phyloP scores from a whole-genome alignment of 2,797 vertebrate genomes.

The Sylvia borin region DNA sequence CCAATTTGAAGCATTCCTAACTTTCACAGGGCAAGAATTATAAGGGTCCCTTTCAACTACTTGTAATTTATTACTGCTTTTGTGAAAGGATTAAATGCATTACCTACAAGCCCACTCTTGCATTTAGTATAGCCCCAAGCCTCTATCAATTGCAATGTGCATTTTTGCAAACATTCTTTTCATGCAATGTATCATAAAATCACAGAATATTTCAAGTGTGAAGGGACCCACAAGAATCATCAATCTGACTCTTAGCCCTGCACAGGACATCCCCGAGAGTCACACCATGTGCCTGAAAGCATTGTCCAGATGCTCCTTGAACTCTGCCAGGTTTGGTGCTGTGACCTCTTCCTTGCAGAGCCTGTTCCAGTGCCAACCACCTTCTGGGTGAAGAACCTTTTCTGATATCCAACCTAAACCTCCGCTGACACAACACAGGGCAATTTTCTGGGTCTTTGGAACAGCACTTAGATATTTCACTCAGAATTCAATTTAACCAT shows the following conservation, averaged over 20 bases:
- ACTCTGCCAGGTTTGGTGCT: accelerated
- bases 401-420: no score
- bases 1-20: conserved; percentile 5
- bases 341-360: background rate
- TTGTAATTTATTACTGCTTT: conserved; percentile 20
- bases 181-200: background rate
- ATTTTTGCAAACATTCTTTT: background rate
- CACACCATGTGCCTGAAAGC: background rate
- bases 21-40: background rate
- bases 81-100: background rate
- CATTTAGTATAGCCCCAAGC: background rate
- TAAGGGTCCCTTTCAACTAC: background rate
- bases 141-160: background rate
- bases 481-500: background rate
- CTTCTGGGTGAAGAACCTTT: background rate
- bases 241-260: background rate
- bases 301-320: background rate
- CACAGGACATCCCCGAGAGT: background rate
- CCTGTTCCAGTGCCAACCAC: accelerated
- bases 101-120: conserved; percentile 8
- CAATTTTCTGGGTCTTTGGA: background rate
- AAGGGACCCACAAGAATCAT: background rate
- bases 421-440: background rate
- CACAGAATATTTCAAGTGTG: background rate
- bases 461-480: background rate